A percentile compares a stretch with the other conserved stretches of the same genome.
phyloP scores from a whole-genome alignment of 2,888 invertebrate genomes.

The Yponomeuta plumbellus region DNA sequence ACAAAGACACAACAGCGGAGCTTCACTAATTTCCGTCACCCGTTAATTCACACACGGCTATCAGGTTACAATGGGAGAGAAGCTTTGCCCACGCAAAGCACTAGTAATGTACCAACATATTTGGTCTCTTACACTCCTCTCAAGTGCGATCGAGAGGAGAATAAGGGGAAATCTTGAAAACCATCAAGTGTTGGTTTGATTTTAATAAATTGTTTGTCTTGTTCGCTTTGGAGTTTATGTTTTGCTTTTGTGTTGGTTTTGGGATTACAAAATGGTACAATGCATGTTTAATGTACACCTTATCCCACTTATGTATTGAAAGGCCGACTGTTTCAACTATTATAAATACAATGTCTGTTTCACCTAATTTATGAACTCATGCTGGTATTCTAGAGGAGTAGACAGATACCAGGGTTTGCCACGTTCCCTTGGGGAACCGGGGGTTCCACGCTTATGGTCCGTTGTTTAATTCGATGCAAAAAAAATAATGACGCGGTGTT shows the following conservation, averaged over 20 bases:
- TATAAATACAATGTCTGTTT: too few relatives aligned
- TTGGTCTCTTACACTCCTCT: conserved; percentile 28
- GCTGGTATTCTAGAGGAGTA: too few relatives aligned
- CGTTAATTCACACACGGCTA: conserved; percentile 53
- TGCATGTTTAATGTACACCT: not conserved
- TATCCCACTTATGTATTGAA: too few relatives aligned
- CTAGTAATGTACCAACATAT: conserved; percentile 26
- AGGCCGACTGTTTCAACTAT: too few relatives aligned
- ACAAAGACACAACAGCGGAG: not conserved
- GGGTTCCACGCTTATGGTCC: too few relatives aligned
- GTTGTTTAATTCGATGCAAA: too few relatives aligned
- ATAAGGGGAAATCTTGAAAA: conserved; percentile 53
- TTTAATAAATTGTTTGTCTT: conserved; percentile 3
- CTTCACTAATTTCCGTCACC: conserved; percentile 37
- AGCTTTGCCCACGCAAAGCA: conserved; percentile 31
- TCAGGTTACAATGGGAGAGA: conserved; percentile 49
- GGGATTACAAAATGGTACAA: not conserved
- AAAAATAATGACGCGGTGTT: too few relatives aligned
- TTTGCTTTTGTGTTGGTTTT: not conserved
- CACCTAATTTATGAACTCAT: too few relatives aligned
- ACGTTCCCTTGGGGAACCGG: too few relatives aligned
- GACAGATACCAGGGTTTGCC: too few relatives aligned
- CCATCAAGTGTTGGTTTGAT: conserved; percentile 46
- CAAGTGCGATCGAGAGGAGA: conserved; percentile 30
- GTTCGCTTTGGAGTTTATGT: not conserved